phyloP scores from a whole-genome alignment of 2,888 invertebrate genomes.

The Drosophila gaucha region DNA sequence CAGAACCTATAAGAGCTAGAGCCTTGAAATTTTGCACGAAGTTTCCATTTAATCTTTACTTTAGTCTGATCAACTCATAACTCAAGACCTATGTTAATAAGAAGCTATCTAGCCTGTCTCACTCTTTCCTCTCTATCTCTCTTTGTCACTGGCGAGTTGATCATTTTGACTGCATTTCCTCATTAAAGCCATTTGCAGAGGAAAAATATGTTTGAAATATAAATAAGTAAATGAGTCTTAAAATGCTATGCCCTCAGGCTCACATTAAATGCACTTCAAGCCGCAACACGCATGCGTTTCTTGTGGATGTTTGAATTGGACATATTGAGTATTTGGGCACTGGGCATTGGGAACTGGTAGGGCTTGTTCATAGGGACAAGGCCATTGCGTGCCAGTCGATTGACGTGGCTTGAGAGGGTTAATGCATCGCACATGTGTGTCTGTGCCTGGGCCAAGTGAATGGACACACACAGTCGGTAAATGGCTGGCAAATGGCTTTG shows the following conservation, averaged over 20 bases:
- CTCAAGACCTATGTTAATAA: neutral
- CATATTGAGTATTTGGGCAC: slow-evolving; percentile 11
- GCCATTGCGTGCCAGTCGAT: slow-evolving; percentile 64
- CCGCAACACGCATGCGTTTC: slow-evolving; percentile 44
- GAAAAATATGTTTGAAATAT: slow-evolving; percentile 1
- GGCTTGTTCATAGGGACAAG: slow-evolving; percentile 38
- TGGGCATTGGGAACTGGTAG: slow-evolving; percentile 17
- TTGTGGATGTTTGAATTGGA: slow-evolving; percentile 10
- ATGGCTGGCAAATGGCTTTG: slow-evolving; percentile 44
- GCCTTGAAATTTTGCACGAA: too few species aligned
- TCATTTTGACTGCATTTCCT: slow-evolving; percentile 18
- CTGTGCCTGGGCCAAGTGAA: neutral
- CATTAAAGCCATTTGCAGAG: slow-evolving; percentile 20
- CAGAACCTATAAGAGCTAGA: too few species aligned
- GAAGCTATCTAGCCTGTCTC: neutral
- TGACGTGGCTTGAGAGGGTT: slow-evolving; percentile 55
- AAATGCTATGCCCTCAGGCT: slow-evolving; percentile 46
- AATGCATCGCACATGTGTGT: slow-evolving; percentile 49
- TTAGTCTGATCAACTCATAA: neutral
- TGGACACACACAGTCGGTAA: slow-evolving; percentile 36
- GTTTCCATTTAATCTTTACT: too few species aligned
- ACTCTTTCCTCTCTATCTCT: neutral
- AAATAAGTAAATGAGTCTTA: slow-evolving; percentile 22
- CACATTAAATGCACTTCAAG: slow-evolving; percentile 43
- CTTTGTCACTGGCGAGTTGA: neutral